These are phyloP conservation scores for Drosophila histrio DNA, from an alignment of 2,888 invertebrate species.

Conservation along the genomic window DNA sequence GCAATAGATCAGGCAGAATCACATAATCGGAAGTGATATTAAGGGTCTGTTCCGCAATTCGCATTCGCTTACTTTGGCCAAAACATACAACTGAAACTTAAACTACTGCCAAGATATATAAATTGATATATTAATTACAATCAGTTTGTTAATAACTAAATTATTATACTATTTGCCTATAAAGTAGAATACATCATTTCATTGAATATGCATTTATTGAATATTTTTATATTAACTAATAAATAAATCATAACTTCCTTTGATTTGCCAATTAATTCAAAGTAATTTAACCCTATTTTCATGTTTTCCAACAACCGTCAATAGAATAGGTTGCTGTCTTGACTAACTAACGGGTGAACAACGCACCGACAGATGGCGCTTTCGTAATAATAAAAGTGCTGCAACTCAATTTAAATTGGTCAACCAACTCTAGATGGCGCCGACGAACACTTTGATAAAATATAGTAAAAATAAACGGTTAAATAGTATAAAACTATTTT, in stretches of 20 bases:
- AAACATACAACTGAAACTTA: not conserved
- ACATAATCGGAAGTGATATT: not conserved
- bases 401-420: not conserved
- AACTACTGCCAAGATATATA: not conserved
- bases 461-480: too few relatives aligned
- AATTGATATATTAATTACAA: too few relatives aligned
- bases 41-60: not conserved
- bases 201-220: too few relatives aligned
- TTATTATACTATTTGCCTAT: too few relatives aligned
- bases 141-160: too few relatives aligned
- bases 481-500: too few relatives aligned
- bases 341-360: not conserved
- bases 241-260: too few relatives aligned
- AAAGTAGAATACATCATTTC: too few relatives aligned
- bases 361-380: not conserved
- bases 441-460: too few relatives aligned
- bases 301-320: not conserved
- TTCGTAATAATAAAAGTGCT: not conserved
- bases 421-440: not conserved
- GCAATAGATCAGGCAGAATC: not conserved
- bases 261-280: too few relatives aligned
- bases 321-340: not conserved
- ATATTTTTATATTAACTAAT: too few relatives aligned
- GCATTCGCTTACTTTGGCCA: not conserved
- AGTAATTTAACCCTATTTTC: too few relatives aligned